Evolutionary conservation across 1,140 invertebrate species (phyloP), one percentile per base, ranked within the genome.

Genomic region (Solenopsis fugax): DNA sequence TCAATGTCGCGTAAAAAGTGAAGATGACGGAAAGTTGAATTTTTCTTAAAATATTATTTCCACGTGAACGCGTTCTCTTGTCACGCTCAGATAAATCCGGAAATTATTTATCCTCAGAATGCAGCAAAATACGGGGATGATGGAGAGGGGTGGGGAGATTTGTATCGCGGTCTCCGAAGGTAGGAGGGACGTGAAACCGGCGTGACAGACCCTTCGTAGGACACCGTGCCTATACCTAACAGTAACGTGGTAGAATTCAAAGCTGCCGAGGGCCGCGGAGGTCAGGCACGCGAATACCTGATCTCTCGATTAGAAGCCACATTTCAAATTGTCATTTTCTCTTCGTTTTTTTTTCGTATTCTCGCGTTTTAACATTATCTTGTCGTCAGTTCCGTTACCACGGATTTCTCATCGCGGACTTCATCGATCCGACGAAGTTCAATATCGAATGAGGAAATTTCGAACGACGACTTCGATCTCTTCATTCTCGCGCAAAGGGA

Each of bases 181-280:
- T 88, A 81, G 88, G 76, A 92, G 92, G 90, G 91, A 85, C 82
- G 12, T 45, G 86, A 88, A 90, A 92, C 84, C 85, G 52, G 72
- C 82, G 82, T 91, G 92, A 94, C 93, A 93, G 93, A 93, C 93
- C 92, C 92, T 88, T 89, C 92, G 76, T 81, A 85, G 86, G 69
- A 78, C 67, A 85, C 60, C 72, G 81, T 85, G 80, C 4, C 86
- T 87, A 88, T 84, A 90, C 77, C 89, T 89, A 89, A 92, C 90
- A 91, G 89, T 92, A 87, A 87, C 78, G 73, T 89, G 65, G 85
- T 73, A 88, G 89, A 92, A 76, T 86, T 12, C 89, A 71, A 24
- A 76, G 72, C 86, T 62, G 18, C 16, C 34, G 52, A 78, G 73
- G 69, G 62, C 24, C 65, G 18, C 71, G 81, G 76, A 50, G 21